Evolutionary conservation across 2,113 vertebrate genomes (phyloP), one percentile per base, ranked within the genome.

Genomic region (Lucifuga dentata): DNA sequence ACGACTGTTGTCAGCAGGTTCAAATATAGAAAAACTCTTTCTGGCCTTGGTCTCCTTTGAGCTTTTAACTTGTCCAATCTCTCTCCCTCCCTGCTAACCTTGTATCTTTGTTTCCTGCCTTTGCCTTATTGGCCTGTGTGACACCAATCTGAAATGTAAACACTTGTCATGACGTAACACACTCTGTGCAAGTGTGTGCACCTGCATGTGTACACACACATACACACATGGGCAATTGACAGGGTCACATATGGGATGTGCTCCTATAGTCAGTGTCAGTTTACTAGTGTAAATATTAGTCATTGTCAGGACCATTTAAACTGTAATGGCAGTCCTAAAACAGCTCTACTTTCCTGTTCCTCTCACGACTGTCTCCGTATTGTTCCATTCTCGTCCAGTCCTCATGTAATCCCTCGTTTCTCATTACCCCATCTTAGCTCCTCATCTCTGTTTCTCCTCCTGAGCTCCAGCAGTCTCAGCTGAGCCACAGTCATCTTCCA

Each of bases 261-360:
- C 69, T 73, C 74, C 76, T 76, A 50, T 73, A 75, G 70, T 78
- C 77, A 43, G 82, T 69, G 80, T 89, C 57, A 36, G 68, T 86
- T 91, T 83, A 72, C 79, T 36, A 85, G 78, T 62, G 75, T 78
- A 90, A 86, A 87, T 81, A 88, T 89, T 77, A 88, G 87, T 76
- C 51, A 70, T 24, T 80, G 85, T 89, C 78, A 78, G 63, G 46
- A 74, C 33, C 61, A n/a, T 84, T 86, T 80, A 80, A 44, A 55
- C 63, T 60, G 73, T 78, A 84, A 88, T 73, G 66, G 65, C 51
- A 80, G 59, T 62, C 68, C 48, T 76, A 76, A 61, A 67, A 78
- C 58, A 64, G 72, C 62, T 51, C 69, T 82, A 60, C 55, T 56
- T 61, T 86, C 15, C 45, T 44, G 24, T 59, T 45, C 24, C 45